phyloP scores from a whole-genome alignment of 2,888 invertebrate genomes.

The Scelioninae gen. 1 region DNA sequence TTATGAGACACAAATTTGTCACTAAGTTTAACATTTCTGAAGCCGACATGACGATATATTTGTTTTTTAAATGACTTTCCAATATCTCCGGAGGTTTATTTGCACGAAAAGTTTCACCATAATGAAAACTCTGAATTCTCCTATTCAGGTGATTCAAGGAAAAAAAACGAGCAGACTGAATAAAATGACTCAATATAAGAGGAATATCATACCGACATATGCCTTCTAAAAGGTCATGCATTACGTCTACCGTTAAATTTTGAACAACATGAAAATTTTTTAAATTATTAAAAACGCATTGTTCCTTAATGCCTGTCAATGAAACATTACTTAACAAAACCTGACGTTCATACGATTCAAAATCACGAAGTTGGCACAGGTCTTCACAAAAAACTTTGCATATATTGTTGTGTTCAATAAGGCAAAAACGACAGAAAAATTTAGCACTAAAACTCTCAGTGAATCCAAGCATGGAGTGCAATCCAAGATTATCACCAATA shows the following conservation, averaged over 20 bases:
- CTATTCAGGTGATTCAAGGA: slow-evolving; percentile 35
- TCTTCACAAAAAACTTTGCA: slow-evolving; percentile 49
- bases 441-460: slow-evolving; percentile 62
- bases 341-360: slow-evolving; percentile 10
- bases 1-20: slow-evolving; percentile 57
- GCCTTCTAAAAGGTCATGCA: slow-evolving; percentile 55
- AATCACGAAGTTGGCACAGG: slow-evolving; percentile 13
- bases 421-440: slow-evolving; percentile 71
- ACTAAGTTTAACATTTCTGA: slow-evolving; percentile 65
- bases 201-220: slow-evolving; percentile 37
- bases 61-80: slow-evolving; percentile 35
- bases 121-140: slow-evolving; percentile 30
- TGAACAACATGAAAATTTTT: slow-evolving; percentile 29
- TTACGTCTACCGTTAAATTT: slow-evolving; percentile 43
- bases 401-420: slow-evolving; percentile 40
- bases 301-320: slow-evolving; percentile 32
- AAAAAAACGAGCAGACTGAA: slow-evolving; percentile 37
- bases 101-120: background rate
- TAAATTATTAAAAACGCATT: slow-evolving; percentile 37
- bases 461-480: slow-evolving; percentile 68
- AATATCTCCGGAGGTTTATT: slow-evolving; percentile 58
- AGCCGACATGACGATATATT: slow-evolving; percentile 57
- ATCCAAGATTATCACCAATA: slow-evolving; percentile 70
- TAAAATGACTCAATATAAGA: slow-evolving; percentile 31
- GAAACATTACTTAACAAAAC: background rate